Base-by-base conservation (phyloP, 1,140 invertebrate genomes). In the Lutraria rhynchaena region DNA sequence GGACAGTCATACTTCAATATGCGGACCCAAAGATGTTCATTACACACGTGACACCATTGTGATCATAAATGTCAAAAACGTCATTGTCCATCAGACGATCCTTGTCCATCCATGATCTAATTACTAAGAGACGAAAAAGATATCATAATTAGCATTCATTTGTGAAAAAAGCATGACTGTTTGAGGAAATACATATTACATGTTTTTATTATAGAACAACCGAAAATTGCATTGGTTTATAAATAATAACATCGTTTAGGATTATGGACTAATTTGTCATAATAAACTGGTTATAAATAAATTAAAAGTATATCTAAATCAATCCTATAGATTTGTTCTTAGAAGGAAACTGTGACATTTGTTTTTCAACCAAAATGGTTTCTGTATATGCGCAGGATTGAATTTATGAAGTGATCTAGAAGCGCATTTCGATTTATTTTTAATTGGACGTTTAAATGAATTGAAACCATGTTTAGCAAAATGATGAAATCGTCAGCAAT, bases 11-110 rank as follows among this genome's bases (percentile, higher is more conserved):
- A 67, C 22, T 67, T 67, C n/a, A 17, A 37, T 24, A n/a, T 67
- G 44, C 37, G 44, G 44, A 29, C 24, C 63, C 9, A 67, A 67
- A 67, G 44, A 49, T 27, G n/a, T 13, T 13, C 63, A 41, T 67
- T 46, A 67, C 49, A 19, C 27, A 67, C 63, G 63, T 49, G 63
- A 67, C 63, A 67, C 44, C 44, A 31, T 29, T 24, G 11, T 46
- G 24, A 24, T 41, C 37, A 41, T 67, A 67, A 67, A 67, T 29
- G 63, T 67, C 63, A 46, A 3, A 29, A n/a, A 49, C 24, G 63
- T 67, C 63, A 41, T 29, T 67, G 44, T 15, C 1, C 17, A 31
- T 27, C 63, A 67, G 63, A 67, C 22, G 49, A 44, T 4, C 44
- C 44, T 22, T 67, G 37, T 46, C 31, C 41, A 67, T 67, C 1